A percentile compares a stretch with the other conserved stretches of the same genome.
Evolutionary conservation across 2,113 vertebrate species (phyloP).

Genomic region (Ariopsis seemanni): DNA sequence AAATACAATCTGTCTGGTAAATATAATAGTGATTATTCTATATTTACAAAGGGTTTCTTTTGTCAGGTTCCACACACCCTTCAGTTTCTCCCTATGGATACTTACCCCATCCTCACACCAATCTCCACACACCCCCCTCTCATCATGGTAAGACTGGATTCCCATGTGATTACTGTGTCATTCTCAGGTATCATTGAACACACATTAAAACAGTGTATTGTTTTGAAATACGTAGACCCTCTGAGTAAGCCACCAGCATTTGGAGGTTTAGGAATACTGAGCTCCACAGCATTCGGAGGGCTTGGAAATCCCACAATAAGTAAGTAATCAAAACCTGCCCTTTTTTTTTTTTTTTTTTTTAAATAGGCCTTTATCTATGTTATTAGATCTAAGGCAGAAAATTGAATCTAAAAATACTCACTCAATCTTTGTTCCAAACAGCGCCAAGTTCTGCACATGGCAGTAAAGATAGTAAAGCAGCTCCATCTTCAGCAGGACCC

Average conservation of each 20-base stretch:
- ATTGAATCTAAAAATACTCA: neutral
- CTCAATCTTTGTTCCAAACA: neutral
- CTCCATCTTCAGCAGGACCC: constrained; percentile 25
- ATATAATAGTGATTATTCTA: neutral
- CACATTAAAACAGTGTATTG: neutral
- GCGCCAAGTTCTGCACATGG: constrained; percentile 46
- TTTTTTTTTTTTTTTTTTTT: neutral
- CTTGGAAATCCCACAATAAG: constrained; percentile 81
- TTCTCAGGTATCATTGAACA: neutral
- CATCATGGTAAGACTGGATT: constrained; percentile 47
- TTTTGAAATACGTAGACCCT: constrained; percentile 71
- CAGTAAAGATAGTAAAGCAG: constrained; percentile 42
- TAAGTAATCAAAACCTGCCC: constrained; percentile 12
- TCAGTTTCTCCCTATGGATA: constrained; percentile 77
- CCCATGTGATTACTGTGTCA: neutral
- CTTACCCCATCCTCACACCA: constrained; percentile 41
- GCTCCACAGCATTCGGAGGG: constrained; percentile 84
- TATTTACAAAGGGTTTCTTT: constrained; percentile 7
- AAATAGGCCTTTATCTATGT: neutral
- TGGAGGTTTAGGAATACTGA: constrained; percentile 77
- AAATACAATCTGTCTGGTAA: neutral
- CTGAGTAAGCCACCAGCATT: constrained; percentile 74
- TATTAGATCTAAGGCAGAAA: neutral
- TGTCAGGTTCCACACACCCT: constrained; percentile 77
- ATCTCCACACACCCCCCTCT: constrained; percentile 39